These are phyloP conservation scores for Alethe castanea DNA, from an alignment of 2,113 vertebrate species.

Conservation along the genomic window DNA sequence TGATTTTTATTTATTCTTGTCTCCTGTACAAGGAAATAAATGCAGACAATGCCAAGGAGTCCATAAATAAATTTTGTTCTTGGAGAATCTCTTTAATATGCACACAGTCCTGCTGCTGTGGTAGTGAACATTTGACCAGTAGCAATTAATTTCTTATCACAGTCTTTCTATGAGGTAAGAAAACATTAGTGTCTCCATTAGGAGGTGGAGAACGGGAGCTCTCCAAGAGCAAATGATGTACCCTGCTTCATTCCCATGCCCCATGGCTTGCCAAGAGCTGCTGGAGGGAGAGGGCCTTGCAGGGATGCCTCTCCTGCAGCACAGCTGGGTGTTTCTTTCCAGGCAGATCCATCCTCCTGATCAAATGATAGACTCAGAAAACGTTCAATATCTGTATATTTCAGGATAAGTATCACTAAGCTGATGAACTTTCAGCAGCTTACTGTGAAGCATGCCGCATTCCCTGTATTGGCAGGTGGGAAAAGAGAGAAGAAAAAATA, in stretches of 20 bases:
- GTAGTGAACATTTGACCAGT: conserved; percentile 49
- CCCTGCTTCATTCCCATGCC: not conserved
- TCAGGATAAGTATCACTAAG: not conserved
- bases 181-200: conserved; percentile 49
- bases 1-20: not conserved
- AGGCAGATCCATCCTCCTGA: not conserved
- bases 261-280: not conserved
- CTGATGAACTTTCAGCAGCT: conserved; percentile 7
- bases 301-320: not conserved
- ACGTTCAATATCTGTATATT: not conserved
- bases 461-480: not conserved
- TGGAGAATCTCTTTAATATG: conserved; percentile 36
- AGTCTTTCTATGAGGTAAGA: conserved; percentile 54
- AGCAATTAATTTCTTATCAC: conserved; percentile 65
- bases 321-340: not conserved
- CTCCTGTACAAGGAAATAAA: not conserved
- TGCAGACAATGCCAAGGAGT: not conserved
- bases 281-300: not conserved
- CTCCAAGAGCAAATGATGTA: not conserved
- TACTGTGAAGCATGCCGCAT: not conserved
- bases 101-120: not conserved
- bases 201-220: not conserved
- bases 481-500: not conserved
- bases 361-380: not conserved
- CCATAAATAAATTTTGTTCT: conserved; percentile 24